Conservation (phyloP, 2,113 vertebrate species). For the Camelus dromedarius region DNA sequence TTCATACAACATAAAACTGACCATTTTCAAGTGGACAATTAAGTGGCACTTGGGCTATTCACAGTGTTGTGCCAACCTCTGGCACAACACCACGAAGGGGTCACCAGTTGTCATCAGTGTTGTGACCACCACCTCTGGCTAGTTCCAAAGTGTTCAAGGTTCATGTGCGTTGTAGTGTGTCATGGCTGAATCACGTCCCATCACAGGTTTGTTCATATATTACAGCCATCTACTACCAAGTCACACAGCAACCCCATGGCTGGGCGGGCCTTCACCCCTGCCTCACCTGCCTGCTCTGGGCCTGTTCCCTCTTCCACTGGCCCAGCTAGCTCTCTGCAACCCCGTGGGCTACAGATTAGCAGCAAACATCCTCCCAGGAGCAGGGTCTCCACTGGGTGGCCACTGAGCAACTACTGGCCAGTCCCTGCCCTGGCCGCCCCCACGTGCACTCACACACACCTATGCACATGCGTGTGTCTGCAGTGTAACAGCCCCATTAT, state of each 20-base stretch:
- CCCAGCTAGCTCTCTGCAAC: neutral
- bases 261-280: neutral
- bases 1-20: neutral
- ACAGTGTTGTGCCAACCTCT: no score
- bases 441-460: fast-evolving
- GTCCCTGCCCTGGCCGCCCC: neutral
- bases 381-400: neutral
- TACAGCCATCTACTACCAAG: fast-evolving
- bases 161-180: fast-evolving
- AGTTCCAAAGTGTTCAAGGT: fast-evolving
- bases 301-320: neutral
- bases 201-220: fast-evolving
- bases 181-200: fast-evolving
- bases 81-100: no score
- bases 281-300: neutral
- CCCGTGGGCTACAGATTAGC: fast-evolving
- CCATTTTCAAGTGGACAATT: neutral
- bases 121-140: neutral
- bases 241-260: fast-evolving
- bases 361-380: neutral
- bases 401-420: neutral
- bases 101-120: no score
- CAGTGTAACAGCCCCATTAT: fast-evolving
- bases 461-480: fast-evolving
- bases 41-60: fast-evolving